Evolutionary conservation across 2,113 vertebrate genomes (phyloP).

Genomic region (Ibidorhyncha struthersii): DNA sequence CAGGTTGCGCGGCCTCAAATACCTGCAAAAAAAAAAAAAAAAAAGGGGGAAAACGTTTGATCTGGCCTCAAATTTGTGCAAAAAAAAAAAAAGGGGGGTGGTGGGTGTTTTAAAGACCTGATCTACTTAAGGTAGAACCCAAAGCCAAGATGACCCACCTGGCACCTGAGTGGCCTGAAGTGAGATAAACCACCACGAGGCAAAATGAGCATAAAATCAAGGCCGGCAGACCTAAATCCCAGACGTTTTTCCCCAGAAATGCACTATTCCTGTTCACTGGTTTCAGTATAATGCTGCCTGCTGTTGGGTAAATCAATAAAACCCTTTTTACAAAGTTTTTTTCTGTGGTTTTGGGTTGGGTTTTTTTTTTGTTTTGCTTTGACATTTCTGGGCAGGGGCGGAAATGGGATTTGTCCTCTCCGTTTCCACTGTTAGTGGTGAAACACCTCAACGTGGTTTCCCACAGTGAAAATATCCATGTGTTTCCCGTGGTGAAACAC

Average conservation of each 20-base stretch:
- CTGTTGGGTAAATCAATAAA: background rate
- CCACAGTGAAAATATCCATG: rapidly evolving
- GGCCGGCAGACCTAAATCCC: background rate
- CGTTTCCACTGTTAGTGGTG: background rate
- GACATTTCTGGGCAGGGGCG: background rate
- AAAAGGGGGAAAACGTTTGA: background rate
- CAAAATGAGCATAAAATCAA: background rate
- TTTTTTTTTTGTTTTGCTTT: background rate
- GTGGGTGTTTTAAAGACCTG: background rate
- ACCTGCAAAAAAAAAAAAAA: background rate
- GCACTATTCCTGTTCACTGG: rapidly evolving
- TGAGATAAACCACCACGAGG: background rate
- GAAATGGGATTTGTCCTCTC: background rate
- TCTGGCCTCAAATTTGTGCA: background rate
- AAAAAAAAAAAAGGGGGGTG: no score
- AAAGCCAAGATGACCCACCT: background rate
- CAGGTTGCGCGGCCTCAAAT: background rate
- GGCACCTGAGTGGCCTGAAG: background rate
- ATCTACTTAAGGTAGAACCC: background rate
- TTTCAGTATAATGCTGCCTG: background rate
- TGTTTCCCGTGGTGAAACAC: no score
- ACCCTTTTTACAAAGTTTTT: background rate
- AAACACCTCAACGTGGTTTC: background rate
- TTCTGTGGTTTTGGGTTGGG: background rate
- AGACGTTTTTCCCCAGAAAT: background rate